Conservation (phyloP, 1,140 invertebrate species). For the Drosophila micromelanica region DNA sequence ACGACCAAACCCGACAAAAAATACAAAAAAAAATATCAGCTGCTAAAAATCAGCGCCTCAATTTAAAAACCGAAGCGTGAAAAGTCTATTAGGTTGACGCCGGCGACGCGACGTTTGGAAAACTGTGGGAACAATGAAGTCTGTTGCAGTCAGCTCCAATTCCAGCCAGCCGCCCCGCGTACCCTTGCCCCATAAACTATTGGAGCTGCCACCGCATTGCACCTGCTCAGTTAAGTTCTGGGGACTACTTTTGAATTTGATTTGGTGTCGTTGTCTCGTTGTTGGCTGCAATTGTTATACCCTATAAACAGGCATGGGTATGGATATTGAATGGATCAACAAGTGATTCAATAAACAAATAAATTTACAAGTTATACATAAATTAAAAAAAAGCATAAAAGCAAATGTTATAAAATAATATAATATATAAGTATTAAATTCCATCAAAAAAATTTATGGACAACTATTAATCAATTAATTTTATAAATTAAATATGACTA, state of each 20-base stretch:
- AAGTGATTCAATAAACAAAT: no score
- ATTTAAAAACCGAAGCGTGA: conserved; percentile 79
- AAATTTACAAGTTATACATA: no score
- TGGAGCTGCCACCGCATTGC: conserved; percentile 46
- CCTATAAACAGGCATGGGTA: conserved; percentile 4
- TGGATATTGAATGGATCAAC: neutral
- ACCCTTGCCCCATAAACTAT: conserved; percentile 1
- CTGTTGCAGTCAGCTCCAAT: conserved; percentile 62
- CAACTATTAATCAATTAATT: no score
- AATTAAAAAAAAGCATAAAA: no score
- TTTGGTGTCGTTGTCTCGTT: conserved; percentile 42
- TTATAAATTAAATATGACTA: no score
- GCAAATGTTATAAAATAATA: no score
- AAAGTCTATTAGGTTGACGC: conserved; percentile 75
- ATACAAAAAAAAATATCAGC: conserved; percentile 51
- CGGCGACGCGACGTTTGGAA: conserved; percentile 43
- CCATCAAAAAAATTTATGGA: no score
- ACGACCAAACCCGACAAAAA: conserved; percentile 34
- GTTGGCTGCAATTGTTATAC: conserved; percentile 28
- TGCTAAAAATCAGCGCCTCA: conserved; percentile 75
- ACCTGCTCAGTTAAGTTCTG: conserved; percentile 58
- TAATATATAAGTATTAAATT: no score
- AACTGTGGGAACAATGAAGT: conserved; percentile 77
- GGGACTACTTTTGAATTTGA: conserved; percentile 54
- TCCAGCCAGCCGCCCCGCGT: conserved; percentile 13